phyloP scores from a whole-genome alignment of 2,888 invertebrate genomes.

The Limnephilus auricula region DNA sequence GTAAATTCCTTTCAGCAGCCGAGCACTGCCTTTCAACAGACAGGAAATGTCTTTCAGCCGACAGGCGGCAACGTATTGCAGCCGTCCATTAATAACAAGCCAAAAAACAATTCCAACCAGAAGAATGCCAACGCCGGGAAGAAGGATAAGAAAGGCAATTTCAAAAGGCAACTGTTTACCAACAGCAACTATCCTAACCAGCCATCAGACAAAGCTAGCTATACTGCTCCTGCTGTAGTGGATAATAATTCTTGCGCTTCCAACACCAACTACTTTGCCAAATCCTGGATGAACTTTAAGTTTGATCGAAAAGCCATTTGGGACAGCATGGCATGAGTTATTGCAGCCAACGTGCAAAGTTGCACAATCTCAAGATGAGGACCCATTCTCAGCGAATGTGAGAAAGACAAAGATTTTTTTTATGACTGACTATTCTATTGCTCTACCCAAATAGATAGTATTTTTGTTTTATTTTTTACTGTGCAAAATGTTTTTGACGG shows the following conservation, averaged over 20 bases:
- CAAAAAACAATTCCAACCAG: conserved; percentile 68
- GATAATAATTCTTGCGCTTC: conserved; percentile 68
- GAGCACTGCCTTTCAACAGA: background rate
- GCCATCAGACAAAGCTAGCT: background rate
- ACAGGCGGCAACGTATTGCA: conserved; percentile 15
- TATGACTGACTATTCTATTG: conserved; percentile 25
- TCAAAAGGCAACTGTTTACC: conserved; percentile 79
- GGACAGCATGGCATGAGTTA: conserved; percentile 71
- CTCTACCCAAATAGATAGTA: conserved; percentile 11
- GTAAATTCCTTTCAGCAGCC: background rate
- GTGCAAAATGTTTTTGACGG: background rate
- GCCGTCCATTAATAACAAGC: background rate
- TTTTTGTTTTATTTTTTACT: conserved; percentile 1
- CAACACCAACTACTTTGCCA: conserved; percentile 76
- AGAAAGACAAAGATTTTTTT: background rate
- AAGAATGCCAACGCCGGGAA: conserved; percentile 68
- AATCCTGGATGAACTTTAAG: conserved; percentile 83
- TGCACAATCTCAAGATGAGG: background rate
- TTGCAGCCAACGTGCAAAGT: background rate
- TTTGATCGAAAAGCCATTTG: conserved; percentile 80
- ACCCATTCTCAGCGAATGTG: background rate
- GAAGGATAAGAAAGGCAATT: conserved; percentile 71
- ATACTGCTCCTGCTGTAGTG: conserved; percentile 7
- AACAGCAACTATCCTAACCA: conserved; percentile 69
- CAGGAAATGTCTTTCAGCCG: background rate